Conservation (phyloP, 2,113 vertebrate species). For the Centropus unirufus region DNA sequence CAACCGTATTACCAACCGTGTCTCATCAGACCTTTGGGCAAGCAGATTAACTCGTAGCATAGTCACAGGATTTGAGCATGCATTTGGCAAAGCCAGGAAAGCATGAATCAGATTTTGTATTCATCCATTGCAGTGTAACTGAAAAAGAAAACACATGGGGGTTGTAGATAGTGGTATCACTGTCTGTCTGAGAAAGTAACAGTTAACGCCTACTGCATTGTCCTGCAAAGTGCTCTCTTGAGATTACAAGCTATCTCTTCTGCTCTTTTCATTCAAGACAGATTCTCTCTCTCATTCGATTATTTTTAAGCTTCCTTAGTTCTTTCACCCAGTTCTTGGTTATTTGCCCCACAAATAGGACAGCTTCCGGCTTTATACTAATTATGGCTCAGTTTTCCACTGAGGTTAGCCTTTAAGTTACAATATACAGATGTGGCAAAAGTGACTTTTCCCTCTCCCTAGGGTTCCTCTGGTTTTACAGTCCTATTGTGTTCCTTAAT, state of each 20-base stretch:
- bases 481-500: not conserved
- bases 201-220: not conserved
- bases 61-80: not conserved
- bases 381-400: not conserved
- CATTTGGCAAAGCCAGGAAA: conserved; percentile 1
- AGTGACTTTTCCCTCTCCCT: not conserved
- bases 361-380: not conserved
- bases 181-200: not conserved
- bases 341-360: not conserved
- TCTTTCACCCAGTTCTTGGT: not conserved
- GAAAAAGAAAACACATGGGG: conserved; percentile 13
- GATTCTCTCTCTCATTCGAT: not conserved
- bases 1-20: not conserved
- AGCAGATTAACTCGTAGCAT: not conserved
- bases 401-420: not conserved
- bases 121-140: not conserved
- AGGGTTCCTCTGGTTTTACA: not conserved
- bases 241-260: conserved; percentile 1
- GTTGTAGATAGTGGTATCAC: conserved; percentile 22
- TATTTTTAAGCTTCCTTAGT: not conserved
- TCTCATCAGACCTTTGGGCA: not conserved
- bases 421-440: not conserved
- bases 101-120: conserved; percentile 1
- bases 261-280: conserved; percentile 25
- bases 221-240: not conserved